Base-by-base conservation (phyloP, 37 sponge, comb jelly and placozoan genomes). In the Crambe crambe region DNA sequence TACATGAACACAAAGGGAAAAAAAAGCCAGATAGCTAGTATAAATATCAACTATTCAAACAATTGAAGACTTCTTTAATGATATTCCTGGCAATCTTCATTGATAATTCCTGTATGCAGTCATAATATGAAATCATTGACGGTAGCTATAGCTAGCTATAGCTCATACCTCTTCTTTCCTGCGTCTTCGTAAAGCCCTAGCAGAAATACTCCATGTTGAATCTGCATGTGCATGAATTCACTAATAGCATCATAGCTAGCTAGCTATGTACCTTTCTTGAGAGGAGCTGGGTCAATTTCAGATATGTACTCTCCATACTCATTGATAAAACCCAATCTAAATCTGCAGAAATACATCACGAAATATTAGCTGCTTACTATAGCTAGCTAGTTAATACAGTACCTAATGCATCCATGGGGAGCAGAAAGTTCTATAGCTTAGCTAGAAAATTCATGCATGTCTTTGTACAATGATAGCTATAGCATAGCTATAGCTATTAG, bases 261-360 rank as follows among this genome's bases (percentile, higher is more conserved):
- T 3, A n/a, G n/a, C 20, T 26, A 38, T 70, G 39, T 21, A 68
- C 74, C 74, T 73, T 54, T 73, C 56, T 73, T 37, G 68, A 37
- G 6, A 10, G 86, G 86, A 30, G 51, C 26, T n/a, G 88, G 77
- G 21, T 87, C 83, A 2, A 78, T 40, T 51, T 86, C 87, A 58
- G 91, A 86, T n/a, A 85, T 40, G 37, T 86, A 91, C 23, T 65
- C 41, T 34, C 91, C 91, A 73, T 74, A 72, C 57, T 82, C 68
- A 79, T 85, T 83, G 27, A 91, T 74, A 82, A 77, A 91, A 1
- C 91, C 91, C 43, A 91, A 70, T 30, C 87, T 67, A 9, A 91
- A 78, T 47, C 91, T 91, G 72, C 32, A 37, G 0, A 31, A 8
- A 22, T 8, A 42, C 2, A 70, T n/a, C n/a, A n/a, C n/a, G n/a